Conservation (phyloP, 2,113 vertebrate genomes). For the Marmota flaviventris region DNA sequence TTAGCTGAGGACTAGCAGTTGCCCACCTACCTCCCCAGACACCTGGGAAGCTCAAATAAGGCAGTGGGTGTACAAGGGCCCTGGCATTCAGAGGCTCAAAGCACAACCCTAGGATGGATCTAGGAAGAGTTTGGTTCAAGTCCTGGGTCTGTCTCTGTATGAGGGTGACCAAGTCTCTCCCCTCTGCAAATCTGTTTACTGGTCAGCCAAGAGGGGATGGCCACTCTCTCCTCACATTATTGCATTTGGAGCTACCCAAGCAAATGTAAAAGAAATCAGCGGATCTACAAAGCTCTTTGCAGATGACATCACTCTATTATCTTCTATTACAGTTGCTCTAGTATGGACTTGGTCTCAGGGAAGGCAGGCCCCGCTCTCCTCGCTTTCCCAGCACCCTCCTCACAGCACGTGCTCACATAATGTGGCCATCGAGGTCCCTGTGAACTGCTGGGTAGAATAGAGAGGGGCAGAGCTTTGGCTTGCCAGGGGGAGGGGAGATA, state of each 20-base stretch:
- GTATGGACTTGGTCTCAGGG: background rate
- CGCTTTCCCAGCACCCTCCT: background rate
- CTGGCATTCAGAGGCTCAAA: background rate
- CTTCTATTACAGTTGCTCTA: too few relatives aligned
- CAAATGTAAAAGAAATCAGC: background rate
- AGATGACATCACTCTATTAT: background rate
- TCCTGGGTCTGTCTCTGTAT: background rate
- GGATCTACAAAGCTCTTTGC: background rate
- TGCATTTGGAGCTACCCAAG: background rate
- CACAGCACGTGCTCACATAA: background rate
- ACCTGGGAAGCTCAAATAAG: background rate
- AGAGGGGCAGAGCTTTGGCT: background rate
- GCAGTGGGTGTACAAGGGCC: background rate
- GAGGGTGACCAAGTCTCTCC: background rate
- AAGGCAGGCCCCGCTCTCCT: background rate
- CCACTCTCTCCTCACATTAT: background rate
- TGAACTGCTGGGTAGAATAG: background rate
- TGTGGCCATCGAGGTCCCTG: rapidly evolving
- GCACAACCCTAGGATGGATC: background rate
- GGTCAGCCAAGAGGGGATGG: background rate
- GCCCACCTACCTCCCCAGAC: background rate
- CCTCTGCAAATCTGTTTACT: background rate
- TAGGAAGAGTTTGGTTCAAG: background rate
- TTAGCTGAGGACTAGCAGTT: background rate
- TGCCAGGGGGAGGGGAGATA: background rate